Evolutionary conservation across 2,797 vertebrate genomes (phyloP).

Genomic region (Epinephelus malabaricus): DNA sequence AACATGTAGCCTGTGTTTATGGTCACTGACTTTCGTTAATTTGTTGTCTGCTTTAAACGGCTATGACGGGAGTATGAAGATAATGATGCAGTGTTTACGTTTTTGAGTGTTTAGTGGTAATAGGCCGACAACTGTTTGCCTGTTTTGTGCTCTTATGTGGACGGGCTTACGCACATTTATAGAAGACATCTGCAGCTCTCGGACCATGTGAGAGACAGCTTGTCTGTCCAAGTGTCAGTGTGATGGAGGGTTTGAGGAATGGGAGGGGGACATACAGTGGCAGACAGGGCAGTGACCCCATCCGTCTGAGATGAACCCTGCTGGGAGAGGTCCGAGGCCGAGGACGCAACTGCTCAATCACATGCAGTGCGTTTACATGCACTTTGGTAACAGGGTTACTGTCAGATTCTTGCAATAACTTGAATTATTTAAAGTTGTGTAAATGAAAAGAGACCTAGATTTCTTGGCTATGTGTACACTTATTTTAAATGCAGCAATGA

Average conservation of each 20-base stretch:
- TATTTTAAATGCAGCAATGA: not conserved
- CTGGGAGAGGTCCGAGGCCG: conserved; percentile 74
- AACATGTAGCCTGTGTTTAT: conserved; percentile 81
- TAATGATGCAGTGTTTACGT: conserved; percentile 74
- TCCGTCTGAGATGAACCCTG: conserved; percentile 76
- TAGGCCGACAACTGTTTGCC: conserved; percentile 58
- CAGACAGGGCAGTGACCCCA: conserved; percentile 79
- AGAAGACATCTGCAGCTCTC: conserved; percentile 51
- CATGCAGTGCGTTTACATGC: conserved; percentile 36
- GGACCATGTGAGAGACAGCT: conserved; percentile 43
- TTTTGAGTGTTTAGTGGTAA: conserved; percentile 62
- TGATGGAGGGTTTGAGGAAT: conserved; percentile 71
- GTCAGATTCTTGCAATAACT: conserved; percentile 21
- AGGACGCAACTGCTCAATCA: conserved; percentile 65
- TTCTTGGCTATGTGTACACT: not conserved
- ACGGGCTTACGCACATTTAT: conserved; percentile 38
- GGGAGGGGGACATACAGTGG: conserved; percentile 69
- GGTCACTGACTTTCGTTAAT: conserved; percentile 82
- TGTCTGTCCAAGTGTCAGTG: conserved; percentile 62
- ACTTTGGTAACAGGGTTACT: conserved; percentile 7
- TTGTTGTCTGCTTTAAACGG: conserved; percentile 75
- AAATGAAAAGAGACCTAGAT: not conserved
- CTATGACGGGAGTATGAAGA: conserved; percentile 60
- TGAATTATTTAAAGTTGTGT: not conserved
- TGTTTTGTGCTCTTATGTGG: conserved; percentile 49